A percentile compares a stretch with the other conserved stretches of the same genome.
Evolutionary conservation across 2,888 invertebrate genomes (phyloP).

Genomic region (Sclerodermus sp.): DNA sequence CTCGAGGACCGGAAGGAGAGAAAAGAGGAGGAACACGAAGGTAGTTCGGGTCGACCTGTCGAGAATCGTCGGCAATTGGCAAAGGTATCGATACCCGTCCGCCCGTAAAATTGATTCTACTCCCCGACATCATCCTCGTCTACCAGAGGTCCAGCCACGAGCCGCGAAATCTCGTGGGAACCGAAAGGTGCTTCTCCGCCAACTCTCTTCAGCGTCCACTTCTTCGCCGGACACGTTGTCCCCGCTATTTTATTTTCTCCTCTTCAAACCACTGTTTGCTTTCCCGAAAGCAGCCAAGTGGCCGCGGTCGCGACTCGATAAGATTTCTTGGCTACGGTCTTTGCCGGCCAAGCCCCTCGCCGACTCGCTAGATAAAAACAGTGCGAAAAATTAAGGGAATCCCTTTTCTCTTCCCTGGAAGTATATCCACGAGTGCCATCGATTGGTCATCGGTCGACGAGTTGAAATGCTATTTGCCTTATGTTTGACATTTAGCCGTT

Average conservation of each 20-base stretch:
- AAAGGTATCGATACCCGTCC: conserved; percentile 33
- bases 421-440: not conserved
- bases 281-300: conserved; percentile 24
- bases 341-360: not conserved
- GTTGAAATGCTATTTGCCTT: too few relatives aligned
- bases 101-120: conserved; percentile 49
- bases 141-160: conserved; percentile 29
- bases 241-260: not conserved
- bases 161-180: conserved; percentile 47
- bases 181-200: conserved; percentile 32
- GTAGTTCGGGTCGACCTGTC: not conserved
- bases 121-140: conserved; percentile 18
- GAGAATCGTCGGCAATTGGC: conserved; percentile 33
- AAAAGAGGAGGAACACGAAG: too few relatives aligned
- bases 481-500: too few relatives aligned
- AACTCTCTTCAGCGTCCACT: not conserved
- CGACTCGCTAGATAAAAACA: not conserved
- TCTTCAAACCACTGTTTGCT: conserved; percentile 25
- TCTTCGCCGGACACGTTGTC: too few relatives aligned
- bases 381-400: not conserved
- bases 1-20: too few relatives aligned
- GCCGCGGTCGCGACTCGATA: conserved; percentile 20
- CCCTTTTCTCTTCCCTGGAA: not conserved
- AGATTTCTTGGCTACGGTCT: conserved; percentile 16
- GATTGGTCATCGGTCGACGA: too few relatives aligned